Evolutionary conservation across 2,797 vertebrate species (phyloP), one percentile per base, ranked within the genome.

Genomic region (Philypnodon macrostomus): DNA sequence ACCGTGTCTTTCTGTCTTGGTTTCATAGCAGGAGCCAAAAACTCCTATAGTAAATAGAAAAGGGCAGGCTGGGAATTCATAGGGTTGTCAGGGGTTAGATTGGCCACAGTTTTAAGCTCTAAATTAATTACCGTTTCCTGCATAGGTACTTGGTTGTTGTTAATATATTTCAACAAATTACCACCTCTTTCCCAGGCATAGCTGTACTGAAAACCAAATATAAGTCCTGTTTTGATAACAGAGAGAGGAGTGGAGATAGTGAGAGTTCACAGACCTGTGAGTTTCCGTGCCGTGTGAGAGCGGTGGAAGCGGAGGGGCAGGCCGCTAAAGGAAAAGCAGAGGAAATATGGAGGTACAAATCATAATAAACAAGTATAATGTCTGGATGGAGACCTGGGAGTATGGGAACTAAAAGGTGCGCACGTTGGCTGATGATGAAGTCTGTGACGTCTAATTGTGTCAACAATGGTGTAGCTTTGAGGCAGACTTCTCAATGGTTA

Each of bases 261-360:
- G 36, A 30, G 47, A 41, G 59, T 65, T 81, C 21, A 30, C 73
- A 85, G 77, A 75, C 73, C 64, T 62, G 73, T 39, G 69, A 75
- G 60, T 84, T 87, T 88, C 85, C 81, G 71, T 53, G 37, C 40
- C 3, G 32, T 53, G 58, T 13, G 42, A 30, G 41, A 49, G 84
- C 71, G 44, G 33, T 69, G 83, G 54, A 42, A 34, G 21, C 11
- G 46, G 33, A 42, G 15, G 63, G 61, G 48, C 68, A 50, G 86
- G 75, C 82, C 72, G 65, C 63, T 49, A 90, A 86, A 90, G 92
- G 91, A 92, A 91, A 92, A 90, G 70, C 86, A 80, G 66, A 84
- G 90, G 88, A 88, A 89, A 88, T 87, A 85, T 88, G 84, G 77
- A 89, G 75, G 78, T 63, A 13, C 81, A 85, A 86, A 86, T 64